Percentiles rank a stretch among this genome's conserved stretches.
phyloP scores from a whole-genome alignment of 2,113 vertebrate species.

The Neofelis nebulosa region DNA sequence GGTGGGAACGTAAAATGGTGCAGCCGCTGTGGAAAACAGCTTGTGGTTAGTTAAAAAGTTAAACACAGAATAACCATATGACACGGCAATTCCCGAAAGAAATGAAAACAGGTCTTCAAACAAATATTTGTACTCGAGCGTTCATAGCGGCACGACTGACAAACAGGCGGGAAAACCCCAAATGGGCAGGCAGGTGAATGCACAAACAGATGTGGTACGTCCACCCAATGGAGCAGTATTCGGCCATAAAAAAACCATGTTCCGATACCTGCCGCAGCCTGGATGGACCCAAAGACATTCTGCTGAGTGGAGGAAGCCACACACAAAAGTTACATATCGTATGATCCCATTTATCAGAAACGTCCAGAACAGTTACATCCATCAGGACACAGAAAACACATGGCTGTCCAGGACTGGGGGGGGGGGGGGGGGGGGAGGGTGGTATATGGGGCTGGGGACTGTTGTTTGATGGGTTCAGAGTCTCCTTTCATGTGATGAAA shows the following conservation, averaged over 20 bases:
- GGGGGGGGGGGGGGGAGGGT: too few species aligned
- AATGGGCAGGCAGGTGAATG: background rate
- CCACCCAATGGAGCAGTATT: background rate
- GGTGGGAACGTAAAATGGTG: background rate
- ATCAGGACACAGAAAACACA: background rate
- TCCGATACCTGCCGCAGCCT: background rate
- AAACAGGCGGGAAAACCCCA: background rate
- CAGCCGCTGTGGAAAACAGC: background rate
- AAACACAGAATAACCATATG: background rate
- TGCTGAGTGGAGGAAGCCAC: background rate
- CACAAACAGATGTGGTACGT: background rate
- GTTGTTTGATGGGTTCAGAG: background rate
- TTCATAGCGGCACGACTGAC: background rate
- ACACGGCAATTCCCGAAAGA: background rate
- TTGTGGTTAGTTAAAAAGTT: conserved; percentile 35
- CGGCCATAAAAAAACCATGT: background rate
- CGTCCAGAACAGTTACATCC: background rate
- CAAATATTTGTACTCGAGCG: background rate
- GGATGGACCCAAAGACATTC: background rate
- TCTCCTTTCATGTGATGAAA: background rate
- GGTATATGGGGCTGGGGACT: too few species aligned
- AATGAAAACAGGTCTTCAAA: conserved; percentile 40
- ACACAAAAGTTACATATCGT: background rate
- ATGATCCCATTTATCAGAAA: background rate
- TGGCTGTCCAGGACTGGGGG: background rate